Conservation (phyloP, 2,888 invertebrate genomes). For the Sicus ferrugineus region DNA sequence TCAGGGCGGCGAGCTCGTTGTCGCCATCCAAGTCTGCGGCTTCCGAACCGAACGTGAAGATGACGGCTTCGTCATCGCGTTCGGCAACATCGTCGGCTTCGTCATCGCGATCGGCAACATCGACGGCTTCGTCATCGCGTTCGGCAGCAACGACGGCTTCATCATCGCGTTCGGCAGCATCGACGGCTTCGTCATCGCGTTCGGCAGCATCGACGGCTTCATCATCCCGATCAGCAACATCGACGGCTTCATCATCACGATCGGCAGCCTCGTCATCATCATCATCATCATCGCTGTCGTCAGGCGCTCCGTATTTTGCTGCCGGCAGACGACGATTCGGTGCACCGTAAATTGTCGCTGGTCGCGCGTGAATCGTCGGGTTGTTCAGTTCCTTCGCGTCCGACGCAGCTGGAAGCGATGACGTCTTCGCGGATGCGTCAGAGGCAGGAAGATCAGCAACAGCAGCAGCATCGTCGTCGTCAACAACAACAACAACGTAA, state of each 20-base stretch:
- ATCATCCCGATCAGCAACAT: not conserved
- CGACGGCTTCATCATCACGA: not conserved
- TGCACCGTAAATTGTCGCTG: constrained; percentile 51
- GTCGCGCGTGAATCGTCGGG: constrained; percentile 28
- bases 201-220: constrained; percentile 29
- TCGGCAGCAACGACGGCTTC: constrained; percentile 29
- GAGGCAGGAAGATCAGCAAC: constrained; percentile 58
- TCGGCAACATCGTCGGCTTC: constrained; percentile 30
- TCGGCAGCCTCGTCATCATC: constrained; percentile 30
- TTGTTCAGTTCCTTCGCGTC: constrained; percentile 16
- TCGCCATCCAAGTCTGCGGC: constrained; percentile 39
- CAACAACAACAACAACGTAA: constrained; percentile 38
- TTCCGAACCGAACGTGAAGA: too few species aligned
- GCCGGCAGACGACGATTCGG: constrained; percentile 45
- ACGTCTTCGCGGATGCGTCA: constrained; percentile 43
- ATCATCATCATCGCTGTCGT: constrained; percentile 7
- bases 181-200: constrained; percentile 31
- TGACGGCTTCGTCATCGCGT: constrained; percentile 32
- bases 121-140: constrained; percentile 2
- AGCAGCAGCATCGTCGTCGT: constrained; percentile 41
- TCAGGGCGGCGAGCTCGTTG: constrained; percentile 44
- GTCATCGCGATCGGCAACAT: not conserved
- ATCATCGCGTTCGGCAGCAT: constrained; percentile 28
- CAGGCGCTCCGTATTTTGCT: constrained; percentile 52
- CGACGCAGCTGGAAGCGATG: not conserved